Evolutionary conservation across 2,888 invertebrate genomes (phyloP), one percentile per base, ranked within the genome.

Genomic region (Spisula solida): DNA sequence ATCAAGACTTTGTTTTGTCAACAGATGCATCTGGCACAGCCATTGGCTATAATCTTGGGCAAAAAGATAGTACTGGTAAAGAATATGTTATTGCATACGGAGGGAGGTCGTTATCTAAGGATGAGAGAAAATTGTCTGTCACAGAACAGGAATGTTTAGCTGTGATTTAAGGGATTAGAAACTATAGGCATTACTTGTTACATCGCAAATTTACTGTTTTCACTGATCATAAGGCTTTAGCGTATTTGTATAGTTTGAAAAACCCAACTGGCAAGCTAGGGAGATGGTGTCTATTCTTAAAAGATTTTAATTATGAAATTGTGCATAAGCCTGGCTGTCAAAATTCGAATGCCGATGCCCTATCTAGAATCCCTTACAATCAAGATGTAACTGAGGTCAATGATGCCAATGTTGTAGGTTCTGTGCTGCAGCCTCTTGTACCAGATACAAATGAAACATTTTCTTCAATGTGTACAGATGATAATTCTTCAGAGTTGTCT

Each of bases 151-250:
- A 91, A 56, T 88, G 91, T 82, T 55, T 91, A 6, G 91, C 89
- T 55, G 88, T 91, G 18, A 78, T 88, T 60, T 70, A 87, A 29
- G 91, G 89, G 1, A 89, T 91, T 5, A 82, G 88, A 31, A 18
- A 85, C 48, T 93, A 84, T 34, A 55, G 78, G 14, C 88, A 89
- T 51, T 94, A 93, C 82, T 55, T 94, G 25, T 79, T 88, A 66
- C 82, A 82, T 25, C 82, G 55, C 1, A 82, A 70, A 31, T 94
- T 93, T 48, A 89, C 81, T 12, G 88, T 92, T 10, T 81, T 85
- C 25, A 92, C 93, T 16, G 93, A 94, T 82, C 93, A 93, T 75
- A 86, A 86, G 41, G 90, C 93, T 16, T 84, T 93, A 25, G 85
- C 84, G 48, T 93, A 86, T 55, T 56, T 93, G 1, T 29, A 92